Conservation (phyloP, 2,797 vertebrate genomes). For the Anabas testudineus region DNA sequence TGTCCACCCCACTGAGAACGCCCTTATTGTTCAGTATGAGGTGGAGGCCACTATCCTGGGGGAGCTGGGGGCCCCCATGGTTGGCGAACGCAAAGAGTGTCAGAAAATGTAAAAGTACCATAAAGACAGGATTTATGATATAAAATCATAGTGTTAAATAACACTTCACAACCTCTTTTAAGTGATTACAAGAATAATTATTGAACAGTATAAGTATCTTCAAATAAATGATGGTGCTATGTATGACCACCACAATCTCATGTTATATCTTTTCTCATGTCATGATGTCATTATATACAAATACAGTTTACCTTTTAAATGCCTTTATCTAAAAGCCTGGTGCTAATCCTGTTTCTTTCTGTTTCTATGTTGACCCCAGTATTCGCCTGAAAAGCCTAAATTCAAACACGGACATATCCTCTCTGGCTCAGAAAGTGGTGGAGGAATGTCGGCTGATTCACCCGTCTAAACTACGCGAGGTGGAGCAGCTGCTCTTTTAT, state of each 20-base stretch:
- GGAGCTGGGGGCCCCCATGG: constrained; percentile 88
- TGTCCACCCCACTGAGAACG: constrained; percentile 94
- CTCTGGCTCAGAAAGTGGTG: constrained; percentile 93
- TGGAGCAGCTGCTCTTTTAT: constrained; percentile 94
- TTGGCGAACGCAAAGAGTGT: constrained; percentile 93
- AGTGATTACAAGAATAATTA: not conserved
- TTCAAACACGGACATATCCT: constrained; percentile 89
- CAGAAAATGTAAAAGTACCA: constrained; percentile 91
- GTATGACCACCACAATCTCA: not conserved
- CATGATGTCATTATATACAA: not conserved
- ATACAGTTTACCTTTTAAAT: too few relatives aligned
- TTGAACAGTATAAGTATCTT: not conserved
- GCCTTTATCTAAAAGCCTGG: not conserved
- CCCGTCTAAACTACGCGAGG: constrained; percentile 89
- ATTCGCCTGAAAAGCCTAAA: constrained; percentile 94
- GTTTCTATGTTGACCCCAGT: constrained; percentile 69
- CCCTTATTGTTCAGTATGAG: constrained; percentile 95
- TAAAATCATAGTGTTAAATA: not conserved
- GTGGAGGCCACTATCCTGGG: constrained; percentile 94
- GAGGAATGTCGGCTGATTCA: constrained; percentile 96
- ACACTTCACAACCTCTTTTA: not conserved
- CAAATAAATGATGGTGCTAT: not conserved
- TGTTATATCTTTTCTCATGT: not conserved
- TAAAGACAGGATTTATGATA: too few relatives aligned
- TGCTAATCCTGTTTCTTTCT: not conserved